These are phyloP conservation scores for Apoda limacodes DNA, from an alignment of 2,888 invertebrate genomes.

Conservation along the genomic window DNA sequence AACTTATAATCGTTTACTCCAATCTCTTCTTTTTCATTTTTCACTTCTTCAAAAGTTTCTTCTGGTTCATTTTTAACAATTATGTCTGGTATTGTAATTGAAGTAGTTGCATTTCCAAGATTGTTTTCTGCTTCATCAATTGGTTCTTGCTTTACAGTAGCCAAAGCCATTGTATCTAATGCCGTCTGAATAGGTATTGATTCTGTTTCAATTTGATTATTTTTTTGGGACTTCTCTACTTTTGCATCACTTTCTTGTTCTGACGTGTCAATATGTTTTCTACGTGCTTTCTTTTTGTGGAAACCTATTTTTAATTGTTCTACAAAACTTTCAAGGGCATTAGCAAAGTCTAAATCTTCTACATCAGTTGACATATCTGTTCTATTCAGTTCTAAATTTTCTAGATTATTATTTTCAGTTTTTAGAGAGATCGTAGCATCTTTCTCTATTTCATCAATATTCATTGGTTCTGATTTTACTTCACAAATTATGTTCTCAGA, in stretches of 20 bases:
- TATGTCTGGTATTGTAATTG: conserved; percentile 12
- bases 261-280: conserved; percentile 52
- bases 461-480: conserved; percentile 75
- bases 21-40: neutral
- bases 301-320: conserved; percentile 76
- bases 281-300: conserved; percentile 67
- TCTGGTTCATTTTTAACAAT: conserved; percentile 31
- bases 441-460: conserved; percentile 74
- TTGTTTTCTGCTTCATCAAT: conserved; percentile 43
- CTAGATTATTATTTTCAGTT: conserved; percentile 38
- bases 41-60: conserved; percentile 17
- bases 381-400: conserved; percentile 27
- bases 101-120: conserved; percentile 19
- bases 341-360: conserved; percentile 71
- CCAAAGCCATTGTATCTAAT: conserved; percentile 7
- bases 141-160: conserved; percentile 42
- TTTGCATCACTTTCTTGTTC: conserved; percentile 33
- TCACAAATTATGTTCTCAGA: conserved; percentile 64
- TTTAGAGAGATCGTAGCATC: conserved; percentile 61
- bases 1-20: conserved; percentile 10
- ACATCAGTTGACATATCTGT: conserved; percentile 21
- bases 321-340: conserved; percentile 82
- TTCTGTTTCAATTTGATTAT: conserved; percentile 3
- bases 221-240: conserved; percentile 20
- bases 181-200: conserved; percentile 1